These are phyloP conservation scores for Nomada goodeniana DNA, from an alignment of 2,888 invertebrate species.

Conservation along the genomic window DNA sequence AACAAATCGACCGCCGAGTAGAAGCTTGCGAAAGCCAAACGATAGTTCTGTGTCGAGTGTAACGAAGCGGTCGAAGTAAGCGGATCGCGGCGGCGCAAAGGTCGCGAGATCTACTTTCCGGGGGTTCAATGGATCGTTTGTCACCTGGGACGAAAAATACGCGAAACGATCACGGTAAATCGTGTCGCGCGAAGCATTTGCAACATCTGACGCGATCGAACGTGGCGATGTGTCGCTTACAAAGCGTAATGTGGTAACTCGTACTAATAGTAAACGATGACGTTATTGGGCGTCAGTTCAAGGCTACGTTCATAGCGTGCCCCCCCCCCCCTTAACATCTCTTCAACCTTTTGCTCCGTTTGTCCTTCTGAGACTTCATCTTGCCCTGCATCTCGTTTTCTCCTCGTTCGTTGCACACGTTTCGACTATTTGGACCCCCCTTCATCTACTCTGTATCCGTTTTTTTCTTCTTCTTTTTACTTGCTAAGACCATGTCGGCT, in stretches of 20 bases:
- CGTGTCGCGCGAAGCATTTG: neutral
- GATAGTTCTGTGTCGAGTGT: neutral
- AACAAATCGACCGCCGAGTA: too few species aligned
- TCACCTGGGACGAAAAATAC: neutral
- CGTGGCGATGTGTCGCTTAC: conserved; percentile 32
- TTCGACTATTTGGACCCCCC: neutral
- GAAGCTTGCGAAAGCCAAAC: neutral
- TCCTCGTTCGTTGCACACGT: neutral
- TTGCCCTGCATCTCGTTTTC: neutral
- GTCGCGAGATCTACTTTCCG: neutral
- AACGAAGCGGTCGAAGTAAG: neutral
- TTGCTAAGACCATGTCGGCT: neutral
- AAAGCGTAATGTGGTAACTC: conserved; percentile 63
- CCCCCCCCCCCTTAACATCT: conserved; percentile 24
- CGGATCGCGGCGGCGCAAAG: neutral
- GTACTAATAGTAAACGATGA: conserved; percentile 72
- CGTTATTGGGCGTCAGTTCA: conserved; percentile 71
- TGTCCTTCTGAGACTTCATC: conserved; percentile 17
- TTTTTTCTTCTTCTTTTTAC: neutral
- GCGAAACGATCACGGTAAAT: neutral
- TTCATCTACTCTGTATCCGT: too few species aligned
- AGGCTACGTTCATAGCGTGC: conserved; percentile 61
- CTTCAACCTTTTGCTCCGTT: conserved; percentile 38
- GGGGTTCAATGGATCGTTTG: neutral
- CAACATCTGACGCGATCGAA: conserved; percentile 17